phyloP scores from a whole-genome alignment of 2,113 vertebrate species.

The Galeopterus variegatus region DNA sequence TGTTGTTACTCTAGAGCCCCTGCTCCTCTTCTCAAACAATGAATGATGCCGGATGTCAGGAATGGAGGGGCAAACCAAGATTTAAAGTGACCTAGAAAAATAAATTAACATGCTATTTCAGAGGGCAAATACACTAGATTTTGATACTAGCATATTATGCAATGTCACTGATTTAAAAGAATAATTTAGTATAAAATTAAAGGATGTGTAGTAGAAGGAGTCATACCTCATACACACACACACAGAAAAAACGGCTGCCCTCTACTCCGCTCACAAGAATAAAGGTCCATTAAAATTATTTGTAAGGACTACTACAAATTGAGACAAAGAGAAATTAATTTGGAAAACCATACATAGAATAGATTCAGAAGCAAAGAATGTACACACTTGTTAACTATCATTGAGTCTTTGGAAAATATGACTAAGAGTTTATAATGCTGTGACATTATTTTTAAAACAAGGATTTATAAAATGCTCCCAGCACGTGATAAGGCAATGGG shows the following conservation, averaged over 20 bases:
- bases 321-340: slow-evolving; percentile 7
- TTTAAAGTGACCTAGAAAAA: background rate
- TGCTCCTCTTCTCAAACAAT: background rate
- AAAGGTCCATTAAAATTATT: background rate
- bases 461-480: slow-evolving; percentile 32
- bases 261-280: background rate
- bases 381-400: background rate
- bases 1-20: background rate
- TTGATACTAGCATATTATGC: background rate
- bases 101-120: background rate
- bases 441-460: slow-evolving; percentile 36
- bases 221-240: background rate
- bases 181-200: slow-evolving; percentile 5
- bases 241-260: background rate
- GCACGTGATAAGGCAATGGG: background rate
- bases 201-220: background rate
- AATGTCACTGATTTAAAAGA: slow-evolving; percentile 29
- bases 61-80: background rate
- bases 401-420: background rate
- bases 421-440: background rate
- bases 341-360: background rate
- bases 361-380: background rate
- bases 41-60: background rate
- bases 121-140: background rate
- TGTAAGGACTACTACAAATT: background rate